These are phyloP conservation scores for Pseudomyrmex cubaensis DNA, from an alignment of 1,140 invertebrate species.

Conservation along the genomic window DNA sequence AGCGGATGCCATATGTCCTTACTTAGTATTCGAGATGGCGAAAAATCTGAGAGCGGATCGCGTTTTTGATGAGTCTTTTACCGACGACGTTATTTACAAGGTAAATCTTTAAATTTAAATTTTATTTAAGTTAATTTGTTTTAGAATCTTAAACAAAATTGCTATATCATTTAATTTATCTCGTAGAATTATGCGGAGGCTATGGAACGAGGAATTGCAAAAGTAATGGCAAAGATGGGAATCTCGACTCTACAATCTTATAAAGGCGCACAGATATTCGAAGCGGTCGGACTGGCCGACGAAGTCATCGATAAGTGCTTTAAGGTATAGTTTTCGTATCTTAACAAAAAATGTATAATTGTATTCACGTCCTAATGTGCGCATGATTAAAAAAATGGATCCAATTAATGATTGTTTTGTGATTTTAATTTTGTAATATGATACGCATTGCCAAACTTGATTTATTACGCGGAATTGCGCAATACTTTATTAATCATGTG, in stretches of 20 bases:
- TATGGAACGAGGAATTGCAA: slow-evolving; percentile 93
- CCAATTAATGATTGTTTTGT: slow-evolving; percentile 76
- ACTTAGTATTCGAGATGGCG: slow-evolving; percentile 97
- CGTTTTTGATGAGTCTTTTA: slow-evolving; percentile 90
- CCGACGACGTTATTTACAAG: slow-evolving; percentile 94
- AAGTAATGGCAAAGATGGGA: slow-evolving; percentile 99
- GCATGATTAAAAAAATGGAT: slow-evolving; percentile 78
- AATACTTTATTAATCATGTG: background rate
- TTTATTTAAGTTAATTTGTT: background rate
- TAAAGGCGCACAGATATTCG: slow-evolving; percentile 99
- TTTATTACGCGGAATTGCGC: background rate
- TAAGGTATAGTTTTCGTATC: slow-evolving; percentile 84
- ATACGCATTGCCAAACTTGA: slow-evolving; percentile 31
- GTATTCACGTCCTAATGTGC: background rate
- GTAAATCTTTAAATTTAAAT: slow-evolving; percentile 84
- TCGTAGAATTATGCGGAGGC: slow-evolving; percentile 89
- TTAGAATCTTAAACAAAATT: background rate
- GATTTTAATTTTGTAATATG: slow-evolving; percentile 73
- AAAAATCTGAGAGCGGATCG: slow-evolving; percentile 92
- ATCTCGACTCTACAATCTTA: slow-evolving; percentile 99
- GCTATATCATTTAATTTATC: background rate
- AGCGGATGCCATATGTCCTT: slow-evolving; percentile 98
- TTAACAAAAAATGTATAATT: background rate
- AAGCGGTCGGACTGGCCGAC: slow-evolving; percentile 96
- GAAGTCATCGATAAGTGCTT: slow-evolving; percentile 99